A percentile compares a stretch with the other conserved stretches of the same genome.
Evolutionary conservation across 2,888 invertebrate genomes (phyloP).

Genomic region (Pardosa pseudoannulata): DNA sequence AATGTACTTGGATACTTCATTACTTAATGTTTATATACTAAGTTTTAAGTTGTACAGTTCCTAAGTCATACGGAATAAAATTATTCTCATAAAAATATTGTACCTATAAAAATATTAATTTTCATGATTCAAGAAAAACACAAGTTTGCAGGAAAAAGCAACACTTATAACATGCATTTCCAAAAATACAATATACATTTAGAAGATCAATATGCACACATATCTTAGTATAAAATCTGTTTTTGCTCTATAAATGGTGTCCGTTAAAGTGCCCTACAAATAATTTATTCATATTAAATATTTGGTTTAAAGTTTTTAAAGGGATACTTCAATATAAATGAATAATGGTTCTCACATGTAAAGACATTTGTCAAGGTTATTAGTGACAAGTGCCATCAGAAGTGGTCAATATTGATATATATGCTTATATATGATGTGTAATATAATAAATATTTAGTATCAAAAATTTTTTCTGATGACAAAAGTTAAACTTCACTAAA

Average conservation of each 20-base stretch:
- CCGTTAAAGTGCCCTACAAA: not conserved
- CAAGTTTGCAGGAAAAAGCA: constrained; percentile 23
- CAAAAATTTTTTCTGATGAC: not conserved
- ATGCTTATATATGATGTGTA: not conserved
- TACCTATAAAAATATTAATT: constrained; percentile 29
- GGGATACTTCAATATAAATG: not conserved
- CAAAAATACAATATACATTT: constrained; percentile 26
- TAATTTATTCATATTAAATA: constrained; percentile 5
- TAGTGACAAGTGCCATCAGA: not conserved
- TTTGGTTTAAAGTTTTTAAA: not conserved
- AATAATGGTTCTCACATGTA: not conserved
- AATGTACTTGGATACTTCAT: no score
- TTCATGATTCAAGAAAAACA: constrained; percentile 17
- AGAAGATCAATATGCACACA: not conserved
- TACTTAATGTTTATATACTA: not conserved
- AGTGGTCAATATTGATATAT: not conserved
- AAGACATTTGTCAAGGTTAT: not conserved
- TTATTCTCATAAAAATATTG: constrained; percentile 20
- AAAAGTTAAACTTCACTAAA: not conserved
- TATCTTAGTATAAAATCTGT: not conserved
- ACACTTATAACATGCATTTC: constrained; percentile 13
- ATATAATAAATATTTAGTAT: not conserved
- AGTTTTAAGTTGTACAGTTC: constrained; percentile 5
- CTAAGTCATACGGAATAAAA: not conserved
- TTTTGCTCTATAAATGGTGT: constrained; percentile 1